Base-by-base conservation (phyloP, 2,797 vertebrate genomes). In the Myioborus melanocephalus region DNA sequence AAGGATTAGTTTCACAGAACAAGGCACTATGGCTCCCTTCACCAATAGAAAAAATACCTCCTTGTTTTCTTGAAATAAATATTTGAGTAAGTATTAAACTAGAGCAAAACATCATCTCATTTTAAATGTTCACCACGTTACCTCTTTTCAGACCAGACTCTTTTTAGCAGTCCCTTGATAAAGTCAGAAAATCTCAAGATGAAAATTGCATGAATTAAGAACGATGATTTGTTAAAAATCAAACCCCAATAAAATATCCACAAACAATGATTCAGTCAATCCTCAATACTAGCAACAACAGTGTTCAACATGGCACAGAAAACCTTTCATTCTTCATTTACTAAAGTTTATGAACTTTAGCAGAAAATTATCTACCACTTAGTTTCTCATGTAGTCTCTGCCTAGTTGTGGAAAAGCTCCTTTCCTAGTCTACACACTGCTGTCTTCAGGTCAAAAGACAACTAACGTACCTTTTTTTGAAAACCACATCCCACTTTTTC, bases 141-240 rank as follows among this genome's bases (percentile, higher is more conserved):
- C 19, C 7, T 71, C 68, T 87, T 75, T 78, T 27, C 50, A 69
- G 71, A 92, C 57, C 11, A 77, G 52, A 56, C 28, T 57, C 4
- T 13, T 88, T 77, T 39, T 43, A 88, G 39, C 53, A 89, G 57
- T 49, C 17, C 43, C 19, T 71, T 63, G 57, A 83, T 35, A 39
- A 80, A 92, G 32, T 50, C 64, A 75, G 32, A 83, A 94, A 89
- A 73, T 10, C 52, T 20, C 73, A 87, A 63, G 24, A 28, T 6
- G 18, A 15, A 83, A 56, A 83, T 21, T 53, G 27, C 57, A 75
- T 60, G 2, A 64, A 72, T 76, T 71, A 76, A 83, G 22, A 66
- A 12, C 15, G 63, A 49, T 27, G 28, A 56, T 57, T 47, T 78
- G 10, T 71, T 81, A 61, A 68, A 94, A 94, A 77, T 30, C 22